Evolutionary conservation across 2,113 vertebrate species (phyloP), one percentile per base, ranked within the genome.

Genomic region (Atlantisia rogersi): DNA sequence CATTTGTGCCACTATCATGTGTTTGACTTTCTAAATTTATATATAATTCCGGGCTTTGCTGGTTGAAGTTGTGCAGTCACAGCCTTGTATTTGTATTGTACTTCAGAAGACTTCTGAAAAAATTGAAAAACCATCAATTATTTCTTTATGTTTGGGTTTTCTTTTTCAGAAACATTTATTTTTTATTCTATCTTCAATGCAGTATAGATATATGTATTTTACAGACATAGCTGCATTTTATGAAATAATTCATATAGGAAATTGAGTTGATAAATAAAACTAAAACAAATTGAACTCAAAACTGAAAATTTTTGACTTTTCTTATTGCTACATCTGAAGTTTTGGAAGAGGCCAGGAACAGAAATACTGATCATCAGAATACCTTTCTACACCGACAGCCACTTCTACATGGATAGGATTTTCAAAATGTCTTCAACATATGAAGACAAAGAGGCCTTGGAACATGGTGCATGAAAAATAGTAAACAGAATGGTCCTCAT

Each of bases 31-130:
- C 42, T 83, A 69, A 82, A 53, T 76, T 78, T 31, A 83, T 90
- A 31, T 6, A 46, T 92, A 90, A 71, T 95, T 92, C 79, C 20
- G 80, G 14, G 16, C 39, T 68, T 83, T 67, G 35, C 11, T 68
- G n/a, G 52, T 59, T 95, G 40, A 96, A 83, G 64, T 86, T 88
- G 48, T 52, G n/a, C 56, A 90, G 42, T 48, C 70, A 67, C 31
- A 65, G 32, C 28, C 59, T 71, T 87, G 52, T 22, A 78, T 63
- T 78, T 62, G 31, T 59, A 50, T 24, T 58, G 17, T 52, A 60
- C 58, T 74, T 78, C 40, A 91, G 39, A 25, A 62, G 65, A 78
- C 4, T 22, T 64, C 46, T 15, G 26, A 70, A 73, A 84, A 55
- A 48, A 52, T 82, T 65, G 8, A 88, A 84, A 26, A 7, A 2